Conservation (phyloP, 2,113 vertebrate genomes). For the Romanogobio albipinnatus region DNA sequence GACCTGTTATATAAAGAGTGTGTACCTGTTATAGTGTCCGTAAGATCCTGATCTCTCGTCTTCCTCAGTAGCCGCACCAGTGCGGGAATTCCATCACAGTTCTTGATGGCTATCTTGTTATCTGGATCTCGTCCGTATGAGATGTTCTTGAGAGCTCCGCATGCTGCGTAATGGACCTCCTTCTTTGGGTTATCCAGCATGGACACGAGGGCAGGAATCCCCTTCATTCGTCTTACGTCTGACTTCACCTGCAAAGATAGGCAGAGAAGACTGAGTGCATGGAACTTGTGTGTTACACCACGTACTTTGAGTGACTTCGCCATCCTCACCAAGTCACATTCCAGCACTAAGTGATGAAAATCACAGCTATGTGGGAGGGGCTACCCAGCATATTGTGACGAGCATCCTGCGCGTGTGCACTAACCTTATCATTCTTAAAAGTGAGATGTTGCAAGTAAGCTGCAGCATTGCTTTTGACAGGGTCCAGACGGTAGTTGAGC, state of each 20-base stretch:
- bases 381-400: background rate
- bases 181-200: constrained; percentile 94
- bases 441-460: constrained; percentile 95
- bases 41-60: constrained; percentile 88
- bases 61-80: constrained; percentile 88
- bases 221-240: constrained; percentile 91
- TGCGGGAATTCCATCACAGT: constrained; percentile 92
- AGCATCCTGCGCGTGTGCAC: background rate
- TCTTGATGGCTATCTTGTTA: constrained; percentile 97
- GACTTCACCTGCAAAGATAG: constrained; percentile 81
- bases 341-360: background rate
- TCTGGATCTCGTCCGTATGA: constrained; percentile 91
- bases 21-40: constrained; percentile 92
- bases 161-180: constrained; percentile 92
- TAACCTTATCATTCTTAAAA: constrained; percentile 91
- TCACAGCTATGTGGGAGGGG: too few relatives aligned
- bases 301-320: background rate
- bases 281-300: too few relatives aligned
- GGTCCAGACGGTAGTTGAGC: constrained; percentile 92
- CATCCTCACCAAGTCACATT: background rate
- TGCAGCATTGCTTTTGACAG: constrained; percentile 92
- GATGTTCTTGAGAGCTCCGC: constrained; percentile 95
- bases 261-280: background rate
- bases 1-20: background rate
- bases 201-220: constrained; percentile 89